Evolutionary conservation across 2,113 vertebrate genomes (phyloP).

Genomic region (Leptosomus discolor): DNA sequence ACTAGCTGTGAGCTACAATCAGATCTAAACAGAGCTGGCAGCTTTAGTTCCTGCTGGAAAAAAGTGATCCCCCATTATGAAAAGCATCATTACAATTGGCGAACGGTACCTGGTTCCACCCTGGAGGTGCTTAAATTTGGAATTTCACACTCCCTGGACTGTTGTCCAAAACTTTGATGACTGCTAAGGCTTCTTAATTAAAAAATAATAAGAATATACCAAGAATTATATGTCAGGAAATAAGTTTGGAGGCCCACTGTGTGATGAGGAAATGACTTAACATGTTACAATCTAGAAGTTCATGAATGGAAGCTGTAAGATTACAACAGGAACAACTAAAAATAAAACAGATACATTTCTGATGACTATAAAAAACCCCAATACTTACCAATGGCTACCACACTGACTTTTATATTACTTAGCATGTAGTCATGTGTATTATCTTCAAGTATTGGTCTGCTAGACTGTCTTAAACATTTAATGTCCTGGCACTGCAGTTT

Average conservation of each 20-base stretch:
- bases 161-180: not conserved
- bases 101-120: not conserved
- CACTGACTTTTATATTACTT: not conserved
- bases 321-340: not conserved
- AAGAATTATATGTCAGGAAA: slow-evolving; percentile 22
- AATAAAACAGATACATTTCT: not conserved
- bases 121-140: not conserved
- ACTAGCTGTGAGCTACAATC: not conserved
- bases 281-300: not conserved
- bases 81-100: not conserved
- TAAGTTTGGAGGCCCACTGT: not conserved
- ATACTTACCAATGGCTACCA: not conserved
- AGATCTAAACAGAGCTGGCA: not conserved
- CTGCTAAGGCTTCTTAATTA: not conserved
- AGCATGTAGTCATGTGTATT: not conserved
- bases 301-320: not conserved
- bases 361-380: not conserved
- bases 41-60: not conserved
- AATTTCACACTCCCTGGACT: slow-evolving; percentile 5
- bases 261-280: not conserved
- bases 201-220: not conserved
- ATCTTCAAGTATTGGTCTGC: not conserved
- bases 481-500: not conserved
- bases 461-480: not conserved
- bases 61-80: not conserved